These are phyloP conservation scores for Centruroides vittatus DNA, from an alignment of 1,140 invertebrate species.

Conservation along the genomic window DNA sequence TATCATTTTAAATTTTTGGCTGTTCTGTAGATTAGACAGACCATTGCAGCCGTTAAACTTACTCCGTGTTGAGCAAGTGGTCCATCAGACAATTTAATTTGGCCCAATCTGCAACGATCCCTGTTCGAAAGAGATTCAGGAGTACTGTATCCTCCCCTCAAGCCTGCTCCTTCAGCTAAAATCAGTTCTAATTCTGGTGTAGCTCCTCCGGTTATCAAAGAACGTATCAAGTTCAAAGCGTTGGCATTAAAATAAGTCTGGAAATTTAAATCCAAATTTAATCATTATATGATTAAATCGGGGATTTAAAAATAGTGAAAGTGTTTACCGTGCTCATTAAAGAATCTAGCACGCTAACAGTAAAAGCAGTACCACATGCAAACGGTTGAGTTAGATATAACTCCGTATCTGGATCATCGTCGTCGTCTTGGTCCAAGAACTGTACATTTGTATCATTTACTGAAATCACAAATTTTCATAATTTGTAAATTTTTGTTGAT, in stretches of 20 bases:
- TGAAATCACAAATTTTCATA: not conserved
- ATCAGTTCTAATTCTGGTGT: slow-evolving; percentile 97
- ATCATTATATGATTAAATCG: not conserved
- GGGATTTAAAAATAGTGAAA: not conserved
- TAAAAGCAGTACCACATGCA: slow-evolving; percentile 98
- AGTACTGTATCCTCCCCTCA: slow-evolving; percentile 92
- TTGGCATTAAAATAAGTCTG: slow-evolving; percentile 99
- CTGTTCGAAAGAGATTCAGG: slow-evolving; percentile 84
- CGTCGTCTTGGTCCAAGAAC: slow-evolving; percentile 99
- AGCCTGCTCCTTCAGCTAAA: slow-evolving; percentile 92
- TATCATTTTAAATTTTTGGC: no score
- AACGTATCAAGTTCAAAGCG: slow-evolving; percentile 92
- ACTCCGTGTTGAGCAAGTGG: slow-evolving; percentile 85
- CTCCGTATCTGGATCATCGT: slow-evolving; percentile 98
- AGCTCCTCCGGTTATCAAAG: slow-evolving; percentile 94
- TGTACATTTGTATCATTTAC: slow-evolving; percentile 99
- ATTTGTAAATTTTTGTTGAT: no score
- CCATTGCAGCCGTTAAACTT: slow-evolving; percentile 7
- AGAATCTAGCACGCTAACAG: slow-evolving; percentile 97
- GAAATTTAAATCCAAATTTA: not conserved
- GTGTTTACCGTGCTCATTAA: slow-evolving; percentile 92
- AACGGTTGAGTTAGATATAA: slow-evolving; percentile 98
- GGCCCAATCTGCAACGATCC: slow-evolving; percentile 87
- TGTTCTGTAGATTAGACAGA: no score
- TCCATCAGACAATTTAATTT: slow-evolving; percentile 91